Evolutionary conservation across 2,113 vertebrate species (phyloP).

Genomic region (Cheirogaleus medius): DNA sequence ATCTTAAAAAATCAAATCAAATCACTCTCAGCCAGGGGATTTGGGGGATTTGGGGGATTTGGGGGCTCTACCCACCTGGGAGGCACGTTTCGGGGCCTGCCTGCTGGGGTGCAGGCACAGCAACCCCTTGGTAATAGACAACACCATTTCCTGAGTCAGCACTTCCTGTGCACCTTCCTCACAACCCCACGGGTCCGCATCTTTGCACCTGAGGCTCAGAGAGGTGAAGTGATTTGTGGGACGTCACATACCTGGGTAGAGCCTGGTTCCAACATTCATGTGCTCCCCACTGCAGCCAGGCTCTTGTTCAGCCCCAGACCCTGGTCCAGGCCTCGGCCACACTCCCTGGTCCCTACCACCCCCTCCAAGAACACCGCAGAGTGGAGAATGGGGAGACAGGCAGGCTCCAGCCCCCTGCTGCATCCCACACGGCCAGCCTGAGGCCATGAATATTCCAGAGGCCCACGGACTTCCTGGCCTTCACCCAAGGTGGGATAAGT

Average conservation of each 20-base stretch:
- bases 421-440: background rate
- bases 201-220: background rate
- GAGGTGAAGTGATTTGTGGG: background rate
- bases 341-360: background rate
- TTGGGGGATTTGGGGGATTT: background rate
- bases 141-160: background rate
- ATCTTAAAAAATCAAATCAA: conserved; percentile 72
- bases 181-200: fast-evolving
- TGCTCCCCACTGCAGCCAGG: background rate
- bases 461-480: background rate
- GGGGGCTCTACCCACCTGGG: background rate
- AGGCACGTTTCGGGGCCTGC: conserved; percentile 54
- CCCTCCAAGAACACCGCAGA: background rate
- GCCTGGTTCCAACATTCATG: fast-evolving
- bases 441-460: background rate
- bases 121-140: background rate
- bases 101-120: background rate
- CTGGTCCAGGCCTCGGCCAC: background rate
- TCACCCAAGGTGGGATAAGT: background rate
- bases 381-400: background rate
- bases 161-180: background rate
- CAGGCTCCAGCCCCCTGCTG: background rate
- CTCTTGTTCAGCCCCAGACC: background rate
- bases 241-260: background rate
- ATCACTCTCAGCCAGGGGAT: background rate